phyloP scores from a whole-genome alignment of 2,888 invertebrate species.

The Drosophila lutescens region DNA sequence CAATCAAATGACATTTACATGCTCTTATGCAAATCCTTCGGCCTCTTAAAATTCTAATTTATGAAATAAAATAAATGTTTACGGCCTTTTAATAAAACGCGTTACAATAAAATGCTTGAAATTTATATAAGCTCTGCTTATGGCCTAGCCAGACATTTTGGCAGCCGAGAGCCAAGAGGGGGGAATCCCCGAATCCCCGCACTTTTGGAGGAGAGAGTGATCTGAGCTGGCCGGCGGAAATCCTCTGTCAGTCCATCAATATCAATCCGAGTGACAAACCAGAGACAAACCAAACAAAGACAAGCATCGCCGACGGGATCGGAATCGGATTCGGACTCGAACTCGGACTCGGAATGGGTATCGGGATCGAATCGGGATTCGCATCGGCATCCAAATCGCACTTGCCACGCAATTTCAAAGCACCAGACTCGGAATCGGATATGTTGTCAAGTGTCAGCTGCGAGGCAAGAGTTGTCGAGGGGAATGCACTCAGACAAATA shows the following conservation, averaged over 20 bases:
- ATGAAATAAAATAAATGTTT: conserved; percentile 79
- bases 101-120: conserved; percentile 72
- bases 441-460: conserved; percentile 78
- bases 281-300: conserved; percentile 51
- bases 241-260: conserved; percentile 74
- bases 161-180: conserved; percentile 46
- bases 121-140: conserved; percentile 64
- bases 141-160: conserved; percentile 65
- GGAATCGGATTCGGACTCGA: conserved; percentile 12
- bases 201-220: conserved; percentile 29
- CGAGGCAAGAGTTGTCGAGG: conserved; percentile 53
- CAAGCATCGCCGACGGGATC: conserved; percentile 54
- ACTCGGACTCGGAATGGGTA: conserved; percentile 14
- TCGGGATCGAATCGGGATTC: conserved; percentile 32
- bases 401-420: conserved; percentile 73
- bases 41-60: conserved; percentile 68
- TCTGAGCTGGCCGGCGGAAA: conserved; percentile 70
- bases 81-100: conserved; percentile 79
- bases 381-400: conserved; percentile 55
- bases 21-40: conserved; percentile 69
- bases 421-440: conserved; percentile 32
- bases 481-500: conserved; percentile 7
- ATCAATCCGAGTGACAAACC: conserved; percentile 60
- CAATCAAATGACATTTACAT: conserved; percentile 76
- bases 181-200: conserved; percentile 27